Base-by-base conservation (phyloP, 2,888 invertebrate species). In the Anthrax anthrax region DNA sequence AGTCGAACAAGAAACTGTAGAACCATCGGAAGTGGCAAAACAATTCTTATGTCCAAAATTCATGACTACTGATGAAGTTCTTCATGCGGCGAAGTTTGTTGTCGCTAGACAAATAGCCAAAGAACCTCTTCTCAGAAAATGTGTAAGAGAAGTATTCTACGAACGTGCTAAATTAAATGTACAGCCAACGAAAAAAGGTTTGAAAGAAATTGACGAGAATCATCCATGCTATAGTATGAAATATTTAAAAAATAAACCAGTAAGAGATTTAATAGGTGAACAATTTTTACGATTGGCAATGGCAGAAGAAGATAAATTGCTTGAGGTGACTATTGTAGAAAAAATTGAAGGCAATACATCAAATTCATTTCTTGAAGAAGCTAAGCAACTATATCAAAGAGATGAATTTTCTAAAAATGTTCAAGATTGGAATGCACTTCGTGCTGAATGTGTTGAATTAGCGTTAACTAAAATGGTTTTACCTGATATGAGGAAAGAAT, bases 351-450 rank as follows among this genome's bases (percentile, higher is more conserved):
- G 88, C 3, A 81, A 84, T 60, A 84, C 85, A 0, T 73, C 78
- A 0, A 70, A 72, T 1, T 82, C 80, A 32, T 95, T 89, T 60
- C 73, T 92, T 32, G 90, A 94, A 50, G 95, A 96, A 68, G 80
- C 88, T 39, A 88, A 91, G 58, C 84, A 87, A 55, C 52, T 65
- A 10, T 69, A 64, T 51, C 62, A 65, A 37, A 58, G 82, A 76
- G 96, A 96, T 68, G 95, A 95, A 65, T 96, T 92, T 67, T 91
- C 91, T 55, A 87, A 87, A 55, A 82, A 83, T 53, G 91, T 91
- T 0, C 85, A 94, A 63, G 91, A 92, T 56, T 98, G 98, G 98
- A 98, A 98, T 69, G 78, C 81, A 2, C 63, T 95, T 43, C 75
- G 98, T 37, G 80, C 81, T 2, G 84, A 89, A 57, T 89, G 92